Percentiles rank a stretch among this genome's conserved stretches.
These are phyloP conservation scores for Eueides isabella DNA, from an alignment of 1,140 invertebrate species.

Conservation along the genomic window DNA sequence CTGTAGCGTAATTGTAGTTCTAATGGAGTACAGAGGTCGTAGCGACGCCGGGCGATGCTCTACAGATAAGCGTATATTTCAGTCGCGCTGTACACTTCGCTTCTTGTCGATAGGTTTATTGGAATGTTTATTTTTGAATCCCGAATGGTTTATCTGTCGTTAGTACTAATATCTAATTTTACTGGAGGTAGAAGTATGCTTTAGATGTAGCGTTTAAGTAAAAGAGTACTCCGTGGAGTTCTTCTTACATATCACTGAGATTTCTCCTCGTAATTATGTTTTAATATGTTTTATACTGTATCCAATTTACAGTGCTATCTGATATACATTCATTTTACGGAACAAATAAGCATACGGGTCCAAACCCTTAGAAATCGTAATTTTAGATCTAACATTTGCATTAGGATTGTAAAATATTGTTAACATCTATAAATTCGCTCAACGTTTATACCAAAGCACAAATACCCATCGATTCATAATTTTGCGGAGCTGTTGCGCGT, in stretches of 20 bases:
- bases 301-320: constrained; percentile 70
- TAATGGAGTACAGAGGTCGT: constrained; percentile 18
- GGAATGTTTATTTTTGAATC: constrained; percentile 47
- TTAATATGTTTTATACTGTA: constrained; percentile 61
- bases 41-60: constrained; percentile 13
- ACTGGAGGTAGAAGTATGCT: constrained; percentile 71
- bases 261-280: constrained; percentile 79
- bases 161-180: constrained; percentile 70
- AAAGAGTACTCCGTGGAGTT: constrained; percentile 75
- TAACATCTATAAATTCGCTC: constrained; percentile 75
- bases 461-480: constrained; percentile 79
- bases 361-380: constrained; percentile 79
- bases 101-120: constrained; percentile 35
- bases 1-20: constrained; percentile 26
- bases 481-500: constrained; percentile 65
- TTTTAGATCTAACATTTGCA: constrained; percentile 76
- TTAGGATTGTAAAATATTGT: constrained; percentile 77
- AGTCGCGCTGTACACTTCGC: constrained; percentile 34
- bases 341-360: constrained; percentile 79
- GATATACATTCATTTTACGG: constrained; percentile 66
- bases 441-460: constrained; percentile 82
- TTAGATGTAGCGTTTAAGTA: constrained; percentile 76
- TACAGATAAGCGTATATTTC: constrained; percentile 37
- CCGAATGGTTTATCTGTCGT: constrained; percentile 57
- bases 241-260: constrained; percentile 78